Evolutionary conservation across 2,113 vertebrate genomes (phyloP).

Genomic region (Kryptolebias marmoratus): DNA sequence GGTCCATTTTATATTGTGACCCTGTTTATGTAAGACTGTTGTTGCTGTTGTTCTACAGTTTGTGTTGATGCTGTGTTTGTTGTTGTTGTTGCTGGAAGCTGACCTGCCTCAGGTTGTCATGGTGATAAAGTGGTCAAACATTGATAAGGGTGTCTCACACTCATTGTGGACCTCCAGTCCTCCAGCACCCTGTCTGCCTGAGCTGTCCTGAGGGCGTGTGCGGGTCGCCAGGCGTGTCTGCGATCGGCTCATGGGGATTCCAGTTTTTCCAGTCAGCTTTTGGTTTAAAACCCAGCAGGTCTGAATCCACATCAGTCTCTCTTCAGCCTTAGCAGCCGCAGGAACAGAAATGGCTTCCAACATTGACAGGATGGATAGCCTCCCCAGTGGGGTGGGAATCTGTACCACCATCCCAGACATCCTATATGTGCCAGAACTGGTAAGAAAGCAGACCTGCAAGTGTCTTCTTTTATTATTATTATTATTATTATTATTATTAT

Average conservation of each 20-base stretch:
- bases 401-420: constrained; percentile 77
- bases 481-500: too few relatives aligned
- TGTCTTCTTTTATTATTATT: neutral
- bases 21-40: neutral
- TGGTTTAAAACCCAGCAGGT: constrained; percentile 3
- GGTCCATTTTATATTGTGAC: neutral
- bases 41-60: neutral
- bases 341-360: constrained; percentile 66
- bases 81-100: neutral
- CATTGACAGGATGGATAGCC: constrained; percentile 57
- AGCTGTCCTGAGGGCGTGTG: neutral
- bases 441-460: constrained; percentile 46
- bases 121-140: constrained; percentile 21
- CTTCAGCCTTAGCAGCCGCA: constrained; percentile 7
- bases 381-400: constrained; percentile 71
- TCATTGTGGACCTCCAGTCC: neutral
- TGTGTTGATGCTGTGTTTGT: neutral
- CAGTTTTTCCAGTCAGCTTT: constrained; percentile 30
- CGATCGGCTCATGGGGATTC: constrained; percentile 29
- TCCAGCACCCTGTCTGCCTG: neutral
- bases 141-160: neutral
- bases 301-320: constrained; percentile 19
- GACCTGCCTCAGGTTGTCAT: constrained; percentile 15
- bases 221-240: constrained; percentile 16
- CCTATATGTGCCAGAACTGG: constrained; percentile 80